These are phyloP conservation scores for Hecatera dysodea DNA, from an alignment of 2,888 invertebrate genomes.

Conservation along the genomic window DNA sequence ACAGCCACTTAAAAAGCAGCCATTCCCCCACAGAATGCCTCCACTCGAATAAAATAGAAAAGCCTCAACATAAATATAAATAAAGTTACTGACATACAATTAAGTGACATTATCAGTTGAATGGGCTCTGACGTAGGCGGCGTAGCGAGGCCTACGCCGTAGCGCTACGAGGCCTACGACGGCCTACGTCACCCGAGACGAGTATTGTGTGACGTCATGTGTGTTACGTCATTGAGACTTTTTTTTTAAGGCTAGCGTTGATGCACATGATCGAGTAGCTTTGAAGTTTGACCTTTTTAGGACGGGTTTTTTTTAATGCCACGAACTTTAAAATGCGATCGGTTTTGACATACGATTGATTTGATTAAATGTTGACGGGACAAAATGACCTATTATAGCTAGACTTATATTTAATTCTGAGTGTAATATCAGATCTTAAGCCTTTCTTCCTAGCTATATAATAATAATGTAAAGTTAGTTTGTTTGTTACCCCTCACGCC, in stretches of 20 bases:
- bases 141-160: slow-evolving; percentile 64
- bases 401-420: no score
- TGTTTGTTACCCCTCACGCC: no score
- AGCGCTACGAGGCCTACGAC: slow-evolving; percentile 64
- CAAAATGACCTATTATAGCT: no score
- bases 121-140: slow-evolving; percentile 65
- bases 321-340: slow-evolving; percentile 34
- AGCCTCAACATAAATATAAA: slow-evolving; percentile 37
- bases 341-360: neutral
- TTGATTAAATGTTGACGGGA: neutral
- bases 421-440: no score
- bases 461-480: no score
- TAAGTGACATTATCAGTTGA: slow-evolving; percentile 66
- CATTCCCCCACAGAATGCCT: slow-evolving; percentile 10
- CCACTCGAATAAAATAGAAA: slow-evolving; percentile 19
- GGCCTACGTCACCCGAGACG: slow-evolving; percentile 40
- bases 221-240: slow-evolving; percentile 28
- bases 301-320: slow-evolving; percentile 1
- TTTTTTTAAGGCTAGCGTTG: slow-evolving; percentile 17
- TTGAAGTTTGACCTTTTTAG: slow-evolving; percentile 36
- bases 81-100: slow-evolving; percentile 54
- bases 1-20: neutral
- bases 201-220: slow-evolving; percentile 32
- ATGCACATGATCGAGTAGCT: slow-evolving; percentile 33
- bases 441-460: no score